Evolutionary conservation across 1,140 invertebrate species (phyloP), one percentile per base, ranked within the genome.

Genomic region (Bombus superbus): DNA sequence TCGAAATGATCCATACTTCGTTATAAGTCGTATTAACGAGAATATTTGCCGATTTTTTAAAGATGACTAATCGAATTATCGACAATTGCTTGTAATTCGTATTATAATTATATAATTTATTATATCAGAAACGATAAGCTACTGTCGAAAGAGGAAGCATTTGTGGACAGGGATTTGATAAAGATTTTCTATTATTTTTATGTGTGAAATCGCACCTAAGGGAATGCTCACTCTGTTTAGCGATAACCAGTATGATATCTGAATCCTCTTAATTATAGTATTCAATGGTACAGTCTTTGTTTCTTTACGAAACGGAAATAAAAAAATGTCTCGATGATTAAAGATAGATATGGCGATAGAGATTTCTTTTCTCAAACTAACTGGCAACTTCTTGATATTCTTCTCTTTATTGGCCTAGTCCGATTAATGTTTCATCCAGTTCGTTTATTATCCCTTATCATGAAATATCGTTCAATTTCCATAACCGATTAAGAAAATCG

Each of bases 401-500:
- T 71, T 42, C 38, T 73, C 42, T 73, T 83, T 35, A 32, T 64
- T 78, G 64, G 64, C 74, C 74, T 78, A 83, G 57, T 68, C 40
- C 18, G 6, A 76, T 38, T 35, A 47, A 22, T 6, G 6, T 53
- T 69, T 69, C 44, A 5, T 40, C 35, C 66, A 32, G 1, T n/a
- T 62, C 35, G 15, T 47, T 73, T 44, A 10, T 28, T 40, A 53
- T 6, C 10, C 1, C 8, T 15, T 25, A 2, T n/a, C 28, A 11
- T 32, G 18, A 53, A 44, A 40, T 40, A 64, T 35, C 28, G 1
- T n/a, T 13, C 15, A 32, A 68, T 68, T 68, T 68, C 22, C 66
- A 68, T 68, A 68, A 10, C 3, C 40, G 18, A 68, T 35, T 68
- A 68, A 68, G 9, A 38, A 22, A 9, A 73, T 73, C 8, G 3